Evolutionary conservation across 1,140 invertebrate genomes (phyloP), one percentile per base, ranked within the genome.

Genomic region (Cydia splendana): DNA sequence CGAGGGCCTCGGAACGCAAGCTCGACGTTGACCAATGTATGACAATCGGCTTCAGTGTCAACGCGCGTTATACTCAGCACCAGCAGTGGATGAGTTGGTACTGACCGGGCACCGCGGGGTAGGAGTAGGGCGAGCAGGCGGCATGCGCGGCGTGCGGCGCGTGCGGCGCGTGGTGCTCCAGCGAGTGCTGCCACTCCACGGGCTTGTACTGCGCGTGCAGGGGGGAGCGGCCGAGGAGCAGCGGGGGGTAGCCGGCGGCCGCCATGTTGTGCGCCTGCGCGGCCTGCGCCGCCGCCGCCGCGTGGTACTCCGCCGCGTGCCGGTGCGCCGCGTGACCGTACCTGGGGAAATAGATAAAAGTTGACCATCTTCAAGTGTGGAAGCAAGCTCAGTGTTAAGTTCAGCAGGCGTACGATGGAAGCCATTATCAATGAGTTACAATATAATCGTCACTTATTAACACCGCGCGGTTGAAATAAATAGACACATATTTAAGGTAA

Each of bases 81-180:
- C 34, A 6, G 38, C 38, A 9, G 38, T 42, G 38, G 38, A 42
- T 10, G 38, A 42, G 51, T 0, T 53, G 2, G n/a, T 53, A 89
- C 84, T 84, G 57, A 91, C 89, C 91, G 51, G 88, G 89, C 83
- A 90, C 88, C 67, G 90, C 78, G 45, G 91, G 88, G 86, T 92
- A 92, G 81, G 90, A 88, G 88, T 91, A 92, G 80, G 90, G 89
- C 84, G 90, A 82, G 86, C 90, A 92, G 82, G 88, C 85, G 82
- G 88, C 88, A 53, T 78, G 77, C 65, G 88, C 85, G 82, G 88
- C 88, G 65, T 78, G 77, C 65, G 73, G 71, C 51, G 69, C 71
- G 77, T 78, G 81, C 74, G 79, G 76, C 65, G 80, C 79, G 81
- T 79, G 83, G 77, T 75, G 77, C 77, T 75, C 77, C 77, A 74